Base-by-base conservation (phyloP, 1,140 invertebrate species). In the Bradysia coprophila region DNA sequence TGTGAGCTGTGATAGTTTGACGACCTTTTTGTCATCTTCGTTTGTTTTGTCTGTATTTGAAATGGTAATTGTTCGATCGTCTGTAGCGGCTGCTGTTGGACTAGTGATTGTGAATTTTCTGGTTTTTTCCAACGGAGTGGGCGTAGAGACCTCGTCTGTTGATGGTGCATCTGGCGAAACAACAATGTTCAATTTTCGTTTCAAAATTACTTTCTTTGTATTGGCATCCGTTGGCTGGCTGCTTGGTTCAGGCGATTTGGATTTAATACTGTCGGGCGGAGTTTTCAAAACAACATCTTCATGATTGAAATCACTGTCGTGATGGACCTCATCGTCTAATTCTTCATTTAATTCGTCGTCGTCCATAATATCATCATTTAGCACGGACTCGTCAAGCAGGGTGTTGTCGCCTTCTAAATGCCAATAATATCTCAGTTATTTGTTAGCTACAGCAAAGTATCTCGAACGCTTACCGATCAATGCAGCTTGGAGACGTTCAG, bases 401-500 rank as follows among this genome's bases (percentile, higher is more conserved):
- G n/a, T n/a, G n/a, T n/a, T 62, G 49, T 70, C 68, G 41, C 71
- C 68, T 49, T 68, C 66, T 10, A 71, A 36, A 36, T 38, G 36
- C 47, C 23, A 70, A 67, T n/a, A 34, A 65, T 64, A n/a, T 39
- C n/a, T n/a, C n/a, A n/a, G n/a, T n/a, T n/a, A n/a, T n/a, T n/a
- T n/a, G n/a, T n/a, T n/a, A n/a, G n/a, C n/a, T n/a, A n/a, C n/a
- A n/a, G n/a, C n/a, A n/a, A n/a, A 39, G 10, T 31, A 9, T n/a
- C 13, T n/a, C n/a, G n/a, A n/a, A n/a, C n/a, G n/a, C n/a, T n/a
- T n/a, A n/a, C n/a, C 64, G 47, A 73, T 66, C 47, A 81, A 57
- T 4, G 75, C 73, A 33, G 71, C 59, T 53, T 81, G 76, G 37
- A 89, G 65, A 48, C 84, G 70, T 44, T 81, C 75, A 19, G 81